phyloP scores from a whole-genome alignment of 2,888 invertebrate species.

The Iphiclides podalirius region DNA sequence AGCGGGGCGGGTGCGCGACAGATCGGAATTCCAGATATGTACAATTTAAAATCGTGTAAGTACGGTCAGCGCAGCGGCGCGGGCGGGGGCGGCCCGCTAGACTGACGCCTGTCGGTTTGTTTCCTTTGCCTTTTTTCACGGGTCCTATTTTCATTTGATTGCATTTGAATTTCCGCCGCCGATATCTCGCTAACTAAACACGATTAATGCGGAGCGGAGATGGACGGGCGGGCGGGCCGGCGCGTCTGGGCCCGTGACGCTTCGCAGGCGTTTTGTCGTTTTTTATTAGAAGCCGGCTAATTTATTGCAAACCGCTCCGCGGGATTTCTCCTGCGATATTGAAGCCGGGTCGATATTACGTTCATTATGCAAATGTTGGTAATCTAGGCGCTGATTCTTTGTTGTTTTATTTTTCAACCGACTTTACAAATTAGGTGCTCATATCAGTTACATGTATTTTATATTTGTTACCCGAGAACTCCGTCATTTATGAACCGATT shows the following conservation, averaged over 20 bases:
- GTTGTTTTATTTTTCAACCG: no score
- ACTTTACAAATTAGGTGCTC: no score
- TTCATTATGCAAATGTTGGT: conserved; percentile 31
- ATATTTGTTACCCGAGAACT: no score
- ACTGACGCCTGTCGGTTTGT: conserved; percentile 79
- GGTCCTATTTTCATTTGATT: conserved; percentile 80
- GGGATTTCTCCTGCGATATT: conserved; percentile 60
- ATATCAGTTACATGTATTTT: no score
- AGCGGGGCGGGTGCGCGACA: conserved; percentile 76
- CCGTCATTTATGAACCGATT: no score
- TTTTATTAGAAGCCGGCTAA: conserved; percentile 77
- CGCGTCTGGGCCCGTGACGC: conserved; percentile 59
- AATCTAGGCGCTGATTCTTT: neutral
- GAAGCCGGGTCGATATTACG: conserved; percentile 41
- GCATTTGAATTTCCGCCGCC: conserved; percentile 80
- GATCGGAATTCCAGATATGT: conserved; percentile 81
- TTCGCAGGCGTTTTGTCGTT: conserved; percentile 73
- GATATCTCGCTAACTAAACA: conserved; percentile 81
- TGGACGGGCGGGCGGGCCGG: conserved; percentile 70
- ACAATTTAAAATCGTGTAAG: conserved; percentile 81
- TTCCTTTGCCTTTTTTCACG: conserved; percentile 78
- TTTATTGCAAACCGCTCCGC: conserved; percentile 75
- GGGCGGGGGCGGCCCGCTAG: conserved; percentile 56
- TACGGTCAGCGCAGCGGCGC: conserved; percentile 63
- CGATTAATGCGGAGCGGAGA: conserved; percentile 78